Conservation (phyloP, 1,140 invertebrate species). For the Orussus abietinus region DNA sequence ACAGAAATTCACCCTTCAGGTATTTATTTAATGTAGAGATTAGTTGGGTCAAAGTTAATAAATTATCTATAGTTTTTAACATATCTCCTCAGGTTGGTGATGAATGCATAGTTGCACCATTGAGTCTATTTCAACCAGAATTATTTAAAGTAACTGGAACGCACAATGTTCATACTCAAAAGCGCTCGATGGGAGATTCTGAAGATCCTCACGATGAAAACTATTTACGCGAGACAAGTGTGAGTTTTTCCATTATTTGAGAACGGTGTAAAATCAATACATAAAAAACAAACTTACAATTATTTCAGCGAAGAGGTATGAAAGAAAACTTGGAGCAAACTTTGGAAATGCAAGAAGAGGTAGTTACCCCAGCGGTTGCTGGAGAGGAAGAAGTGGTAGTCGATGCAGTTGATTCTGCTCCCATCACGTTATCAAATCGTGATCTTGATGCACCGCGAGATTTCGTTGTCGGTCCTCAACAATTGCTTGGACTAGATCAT, state of each 20-base stretch:
- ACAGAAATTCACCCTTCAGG: conserved; percentile 69
- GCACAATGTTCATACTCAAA: conserved; percentile 70
- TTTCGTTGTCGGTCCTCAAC: conserved; percentile 67
- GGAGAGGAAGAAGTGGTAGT: conserved; percentile 79
- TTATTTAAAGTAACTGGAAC: conserved; percentile 78
- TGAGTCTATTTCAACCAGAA: conserved; percentile 86
- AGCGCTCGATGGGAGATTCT: conserved; percentile 73
- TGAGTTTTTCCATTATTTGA: conserved; percentile 46
- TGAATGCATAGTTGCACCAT: conserved; percentile 86
- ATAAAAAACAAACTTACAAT: conserved; percentile 7
- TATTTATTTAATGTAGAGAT: too few species aligned
- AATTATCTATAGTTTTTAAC: too few species aligned
- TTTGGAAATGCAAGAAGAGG: conserved; percentile 48
- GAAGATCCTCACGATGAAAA: conserved; percentile 93
- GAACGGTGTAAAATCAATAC: background rate
- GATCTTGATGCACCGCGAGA: conserved; percentile 55
- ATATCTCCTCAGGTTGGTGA: conserved; percentile 80
- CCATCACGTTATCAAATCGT: conserved; percentile 44
- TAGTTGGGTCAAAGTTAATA: too few species aligned
- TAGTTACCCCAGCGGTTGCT: conserved; percentile 32
- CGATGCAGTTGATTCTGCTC: conserved; percentile 66
- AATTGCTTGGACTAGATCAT: conserved; percentile 83
- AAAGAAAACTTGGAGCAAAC: conserved; percentile 62
- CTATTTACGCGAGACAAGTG: conserved; percentile 83
- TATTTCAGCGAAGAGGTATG: conserved; percentile 55